Evolutionary conservation across 2,797 vertebrate genomes (phyloP), one percentile per base, ranked within the genome.

Genomic region (Molossus molossus): DNA sequence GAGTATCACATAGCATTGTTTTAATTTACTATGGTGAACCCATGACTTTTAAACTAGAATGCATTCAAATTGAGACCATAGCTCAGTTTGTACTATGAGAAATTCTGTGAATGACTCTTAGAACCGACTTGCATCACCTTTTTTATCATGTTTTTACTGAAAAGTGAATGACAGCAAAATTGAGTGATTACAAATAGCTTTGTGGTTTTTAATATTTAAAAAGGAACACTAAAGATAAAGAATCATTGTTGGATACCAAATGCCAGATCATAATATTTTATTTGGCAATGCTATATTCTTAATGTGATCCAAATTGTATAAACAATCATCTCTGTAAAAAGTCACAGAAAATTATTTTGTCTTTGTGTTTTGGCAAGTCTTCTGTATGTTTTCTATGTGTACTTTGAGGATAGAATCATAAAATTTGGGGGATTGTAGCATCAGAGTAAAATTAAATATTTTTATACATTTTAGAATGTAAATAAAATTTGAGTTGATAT

Each of bases 261-360:
- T 60, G 18, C 18, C 33, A 94, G 84, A 57, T 82, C 96, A 97
- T 62, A 15, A 85, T 93, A 90, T 91, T 94, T 93, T 94, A 67
- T 60, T 85, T 97, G 92, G 73, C 92, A 96, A 60, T 37, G 5
- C 21, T 53, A 4, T 76, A 48, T 76, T 83, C 60, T 92, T 86
- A 79, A 87, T 60, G 23, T 76, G 37, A 94, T 87, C 60, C 70
- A 89, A 95, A 94, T 37, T 94, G 25, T 33, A 90, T 92, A 58
- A 90, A 79, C 25, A 91, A 84, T 65, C 40, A 60, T 88, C 17
- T 53, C 87, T 88, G 20, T 80, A 86, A 96, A 90, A 96, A 60
- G 14, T 65, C 79, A 88, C 50, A 80, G 27, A 82, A 37, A 93
- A 91, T 94, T 76, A 87, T 92, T 95, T 72, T 72, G n/a, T 64